Conservation (phyloP, 1,140 invertebrate genomes). For the Eubasilissa regina region DNA sequence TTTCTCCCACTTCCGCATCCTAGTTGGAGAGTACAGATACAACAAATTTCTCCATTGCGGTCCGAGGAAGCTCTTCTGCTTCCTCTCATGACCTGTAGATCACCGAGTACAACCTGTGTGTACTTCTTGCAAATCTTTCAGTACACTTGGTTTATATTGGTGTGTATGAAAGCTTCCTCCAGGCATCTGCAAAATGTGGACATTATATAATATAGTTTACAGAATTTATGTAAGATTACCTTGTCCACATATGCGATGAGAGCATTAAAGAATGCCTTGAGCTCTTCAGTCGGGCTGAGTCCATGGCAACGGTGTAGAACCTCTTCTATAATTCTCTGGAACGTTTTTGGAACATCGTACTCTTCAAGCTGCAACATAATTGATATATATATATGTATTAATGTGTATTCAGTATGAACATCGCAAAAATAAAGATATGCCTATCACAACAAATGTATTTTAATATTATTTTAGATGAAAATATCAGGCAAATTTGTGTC, state of each 20-base stretch:
- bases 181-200: neutral
- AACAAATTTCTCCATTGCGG: too few relatives aligned
- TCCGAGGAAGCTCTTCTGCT: too few relatives aligned
- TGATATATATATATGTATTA: neutral
- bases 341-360: neutral
- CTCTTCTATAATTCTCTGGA: neutral
- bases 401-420: too few relatives aligned
- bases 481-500: too few relatives aligned
- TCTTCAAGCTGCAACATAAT: neutral
- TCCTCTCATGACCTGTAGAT: too few relatives aligned
- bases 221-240: constrained; percentile 14
- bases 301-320: neutral
- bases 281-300: constrained; percentile 68
- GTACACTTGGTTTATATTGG: neutral
- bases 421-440: too few relatives aligned
- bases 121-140: too few relatives aligned
- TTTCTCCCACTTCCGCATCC: too few relatives aligned
- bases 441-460: too few relatives aligned
- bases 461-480: too few relatives aligned
- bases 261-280: constrained; percentile 72
- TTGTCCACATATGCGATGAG: constrained; percentile 58
- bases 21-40: too few relatives aligned
- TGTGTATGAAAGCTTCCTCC: neutral
- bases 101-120: too few relatives aligned
- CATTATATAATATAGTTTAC: neutral